A percentile compares a stretch with the other conserved stretches of the same genome.
Evolutionary conservation across 2,113 vertebrate species (phyloP).

Genomic region (Phyllostomus discolor): DNA sequence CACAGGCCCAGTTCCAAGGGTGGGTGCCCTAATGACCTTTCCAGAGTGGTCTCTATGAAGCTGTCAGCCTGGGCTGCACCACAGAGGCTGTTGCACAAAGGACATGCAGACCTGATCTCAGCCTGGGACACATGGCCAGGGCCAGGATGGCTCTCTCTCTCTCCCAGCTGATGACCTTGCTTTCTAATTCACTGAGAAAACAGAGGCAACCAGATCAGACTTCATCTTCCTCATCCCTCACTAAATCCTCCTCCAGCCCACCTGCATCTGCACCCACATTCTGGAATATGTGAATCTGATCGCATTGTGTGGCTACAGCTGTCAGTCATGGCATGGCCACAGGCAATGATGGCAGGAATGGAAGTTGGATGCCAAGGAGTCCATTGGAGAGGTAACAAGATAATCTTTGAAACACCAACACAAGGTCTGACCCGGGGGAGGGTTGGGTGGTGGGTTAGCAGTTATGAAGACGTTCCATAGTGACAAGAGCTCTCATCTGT

Average conservation of each 20-base stretch:
- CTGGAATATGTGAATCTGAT: background rate
- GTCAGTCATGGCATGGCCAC: rapidly evolving
- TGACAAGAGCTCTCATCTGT: rapidly evolving
- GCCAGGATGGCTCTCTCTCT: background rate
- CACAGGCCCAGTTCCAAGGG: background rate
- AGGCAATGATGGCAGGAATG: background rate
- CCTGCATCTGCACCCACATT: background rate
- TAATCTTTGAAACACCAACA: background rate
- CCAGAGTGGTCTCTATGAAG: background rate
- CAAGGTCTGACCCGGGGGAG: background rate
- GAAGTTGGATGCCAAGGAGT: background rate
- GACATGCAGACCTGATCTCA: background rate
- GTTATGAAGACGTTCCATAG: rapidly evolving
- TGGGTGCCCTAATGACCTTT: background rate
- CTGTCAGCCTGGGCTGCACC: background rate
- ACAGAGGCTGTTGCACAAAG: background rate
- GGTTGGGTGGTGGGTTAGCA: background rate
- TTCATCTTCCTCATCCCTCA: background rate
- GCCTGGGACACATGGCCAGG: background rate
- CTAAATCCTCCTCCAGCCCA: background rate
- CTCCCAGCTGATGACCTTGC: background rate
- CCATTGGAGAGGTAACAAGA: background rate
- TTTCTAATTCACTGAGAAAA: background rate
- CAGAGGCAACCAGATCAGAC: background rate
- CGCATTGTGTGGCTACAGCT: background rate